A percentile compares a stretch with the other conserved stretches of the same genome.
phyloP scores from a whole-genome alignment of 2,888 invertebrate genomes.

The Hipparchia sbordonii region DNA sequence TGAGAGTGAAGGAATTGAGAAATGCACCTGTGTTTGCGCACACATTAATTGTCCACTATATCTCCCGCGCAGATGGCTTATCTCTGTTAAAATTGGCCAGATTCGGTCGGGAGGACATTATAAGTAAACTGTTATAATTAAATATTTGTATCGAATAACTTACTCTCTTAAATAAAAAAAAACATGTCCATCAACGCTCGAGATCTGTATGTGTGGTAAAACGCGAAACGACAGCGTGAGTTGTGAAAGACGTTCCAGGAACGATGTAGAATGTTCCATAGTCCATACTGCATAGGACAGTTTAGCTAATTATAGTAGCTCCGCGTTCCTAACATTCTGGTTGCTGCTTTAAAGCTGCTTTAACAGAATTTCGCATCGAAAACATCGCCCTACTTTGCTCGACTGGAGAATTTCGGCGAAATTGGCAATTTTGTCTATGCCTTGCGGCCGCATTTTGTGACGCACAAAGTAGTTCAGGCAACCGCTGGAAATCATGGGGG shows the following conservation, averaged over 20 bases:
- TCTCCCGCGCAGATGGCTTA: too few relatives aligned
- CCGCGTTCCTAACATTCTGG: conserved; percentile 59
- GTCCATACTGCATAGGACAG: conserved; percentile 36
- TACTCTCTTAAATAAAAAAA: not conserved
- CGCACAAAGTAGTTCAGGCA: conserved; percentile 2
- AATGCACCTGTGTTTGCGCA: too few relatives aligned
- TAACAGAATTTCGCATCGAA: conserved; percentile 19
- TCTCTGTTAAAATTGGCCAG: too few relatives aligned
- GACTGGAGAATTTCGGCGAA: conserved; percentile 20
- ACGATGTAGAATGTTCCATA: conserved; percentile 25
- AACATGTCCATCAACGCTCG: not conserved
- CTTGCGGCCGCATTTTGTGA: not conserved
- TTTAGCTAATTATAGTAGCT: conserved; percentile 64
- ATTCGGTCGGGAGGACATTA: too few relatives aligned
- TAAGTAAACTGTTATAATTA: too few relatives aligned
- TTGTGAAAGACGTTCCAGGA: conserved; percentile 23
- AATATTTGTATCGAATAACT: too few relatives aligned
- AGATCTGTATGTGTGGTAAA: not conserved
- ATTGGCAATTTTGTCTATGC: conserved; percentile 30
- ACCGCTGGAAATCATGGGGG: not conserved
- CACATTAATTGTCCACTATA: too few relatives aligned
- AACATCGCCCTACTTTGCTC: conserved; percentile 16
- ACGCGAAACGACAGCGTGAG: not conserved
- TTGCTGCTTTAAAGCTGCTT: conserved; percentile 8
- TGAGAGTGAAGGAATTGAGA: too few relatives aligned